Conservation (phyloP, 2,113 vertebrate genomes). For the Chionomys nivalis region DNA sequence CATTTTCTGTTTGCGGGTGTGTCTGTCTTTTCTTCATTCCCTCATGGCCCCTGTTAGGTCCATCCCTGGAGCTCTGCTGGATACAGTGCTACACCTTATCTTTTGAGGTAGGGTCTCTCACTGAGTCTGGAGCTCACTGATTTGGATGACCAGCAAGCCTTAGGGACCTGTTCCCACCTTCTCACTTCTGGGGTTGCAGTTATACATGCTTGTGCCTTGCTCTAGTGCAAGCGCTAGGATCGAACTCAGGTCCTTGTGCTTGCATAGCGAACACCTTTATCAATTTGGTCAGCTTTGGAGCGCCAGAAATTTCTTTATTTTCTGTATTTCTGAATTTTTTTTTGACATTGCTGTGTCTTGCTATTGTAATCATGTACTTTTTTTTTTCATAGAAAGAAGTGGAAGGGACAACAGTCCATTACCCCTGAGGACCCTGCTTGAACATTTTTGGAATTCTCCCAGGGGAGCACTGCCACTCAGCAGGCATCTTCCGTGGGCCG, state of each 20-base stretch:
- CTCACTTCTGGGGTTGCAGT: not conserved
- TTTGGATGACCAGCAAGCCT: not conserved
- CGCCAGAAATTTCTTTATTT: not conserved
- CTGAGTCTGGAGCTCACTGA: not conserved
- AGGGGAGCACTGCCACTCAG: not conserved
- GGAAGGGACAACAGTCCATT: not conserved
- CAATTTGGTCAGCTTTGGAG: not conserved
- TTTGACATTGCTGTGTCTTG: not conserved
- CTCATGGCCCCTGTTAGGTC: not conserved
- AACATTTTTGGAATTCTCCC: not conserved
- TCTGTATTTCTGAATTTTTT: too few relatives aligned
- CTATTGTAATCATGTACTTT: constrained; percentile 11
- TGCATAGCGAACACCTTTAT: not conserved
- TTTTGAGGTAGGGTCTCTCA: not conserved
- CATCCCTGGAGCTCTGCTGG: not conserved
- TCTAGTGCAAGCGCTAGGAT: not conserved
- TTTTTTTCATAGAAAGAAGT: not conserved
- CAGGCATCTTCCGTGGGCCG: not conserved
- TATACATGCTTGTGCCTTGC: not conserved
- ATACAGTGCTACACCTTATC: not conserved
- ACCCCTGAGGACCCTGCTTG: not conserved
- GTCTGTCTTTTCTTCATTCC: not conserved
- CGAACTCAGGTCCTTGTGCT: too few relatives aligned
- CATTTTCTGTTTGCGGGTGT: not conserved
- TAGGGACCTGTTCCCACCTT: too few relatives aligned